Conservation (phyloP, 2,113 vertebrate genomes). For the Cryptotis parvus region DNA sequence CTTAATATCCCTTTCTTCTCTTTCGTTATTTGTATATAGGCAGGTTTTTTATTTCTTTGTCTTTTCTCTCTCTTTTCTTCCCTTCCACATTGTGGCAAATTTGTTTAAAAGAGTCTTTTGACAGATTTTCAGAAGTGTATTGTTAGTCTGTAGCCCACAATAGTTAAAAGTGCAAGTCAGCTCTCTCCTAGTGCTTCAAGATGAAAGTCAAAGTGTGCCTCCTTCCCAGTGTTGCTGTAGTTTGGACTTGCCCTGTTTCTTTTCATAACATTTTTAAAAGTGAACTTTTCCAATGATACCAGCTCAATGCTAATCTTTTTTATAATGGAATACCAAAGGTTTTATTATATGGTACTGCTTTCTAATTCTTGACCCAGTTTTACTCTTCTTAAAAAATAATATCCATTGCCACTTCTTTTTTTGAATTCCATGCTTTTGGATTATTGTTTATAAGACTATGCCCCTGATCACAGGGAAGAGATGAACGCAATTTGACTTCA, state of each 20-base stretch:
- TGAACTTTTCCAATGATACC: not conserved
- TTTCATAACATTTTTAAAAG: constrained; percentile 34
- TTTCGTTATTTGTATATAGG: too few relatives aligned
- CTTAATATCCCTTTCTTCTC: too few relatives aligned
- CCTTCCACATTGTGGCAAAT: too few relatives aligned
- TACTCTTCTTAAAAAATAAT: not conserved
- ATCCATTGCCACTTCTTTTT: not conserved
- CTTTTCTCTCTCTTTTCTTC: too few relatives aligned
- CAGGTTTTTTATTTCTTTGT: too few relatives aligned
- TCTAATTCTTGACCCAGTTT: not conserved
- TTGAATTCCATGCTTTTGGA: too few relatives aligned
- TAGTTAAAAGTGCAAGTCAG: not conserved
- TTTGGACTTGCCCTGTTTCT: not conserved
- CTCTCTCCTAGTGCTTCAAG: not conserved
- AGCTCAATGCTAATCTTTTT: not conserved
- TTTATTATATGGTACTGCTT: not conserved
- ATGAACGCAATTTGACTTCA: too few relatives aligned
- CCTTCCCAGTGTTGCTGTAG: not conserved
- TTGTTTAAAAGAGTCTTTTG: not conserved
- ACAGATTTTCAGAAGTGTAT: not conserved
- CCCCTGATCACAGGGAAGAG: too few relatives aligned
- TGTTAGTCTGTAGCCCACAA: not conserved
- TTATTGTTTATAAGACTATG: too few relatives aligned
- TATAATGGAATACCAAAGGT: not conserved
- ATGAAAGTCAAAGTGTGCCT: not conserved